Base-by-base conservation (phyloP, 1,140 invertebrate species). In the Potamilus streckersoni region DNA sequence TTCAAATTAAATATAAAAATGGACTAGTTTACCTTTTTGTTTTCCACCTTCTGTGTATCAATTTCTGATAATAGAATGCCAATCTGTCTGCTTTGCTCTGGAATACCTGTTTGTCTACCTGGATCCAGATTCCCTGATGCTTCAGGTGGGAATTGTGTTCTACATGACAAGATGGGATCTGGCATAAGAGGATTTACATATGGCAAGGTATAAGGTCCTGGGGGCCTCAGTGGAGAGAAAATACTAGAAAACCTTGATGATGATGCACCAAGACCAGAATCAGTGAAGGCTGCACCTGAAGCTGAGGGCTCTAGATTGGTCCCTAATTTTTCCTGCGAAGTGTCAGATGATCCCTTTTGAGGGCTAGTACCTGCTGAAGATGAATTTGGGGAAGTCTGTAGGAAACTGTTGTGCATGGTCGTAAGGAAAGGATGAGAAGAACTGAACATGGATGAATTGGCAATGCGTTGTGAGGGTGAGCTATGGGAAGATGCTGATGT, bases 31-130 rank as follows among this genome's bases (percentile, higher is more conserved):
- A 76, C 74, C 62, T 65, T 64, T 61, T 56, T 71, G 16, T 69
- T 38, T 67, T 76, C 74, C 63, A 70, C 23, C 67, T 64, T 76
- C 20, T 76, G 74, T 31, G 74, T 16, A 71, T 76, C 74, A 23
- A 76, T 71, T 61, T 76, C 74, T 57, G n/a, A 60, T 27, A 76
- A 38, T 1, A 76, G 62, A 65, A 49, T 63, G 2, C 55, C 60
- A 56, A 76, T 66, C 60, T 76, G 63, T 31, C 59, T 71, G 58
- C 58, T 71, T 31, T 71, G 69, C 49, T 76, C 68, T 15, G 27
- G 58, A n/a, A 49, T 56, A 16, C 60, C 60, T 8, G 5, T 8
- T 62, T 49, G 49, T 49, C 69, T 20, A 27, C 17, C 59, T 20
- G 17, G 17, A 57, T 57, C 58, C 49, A 70, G 55, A 23, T 14